phyloP scores from a whole-genome alignment of 2,113 vertebrate species.

The Candoia aspera region DNA sequence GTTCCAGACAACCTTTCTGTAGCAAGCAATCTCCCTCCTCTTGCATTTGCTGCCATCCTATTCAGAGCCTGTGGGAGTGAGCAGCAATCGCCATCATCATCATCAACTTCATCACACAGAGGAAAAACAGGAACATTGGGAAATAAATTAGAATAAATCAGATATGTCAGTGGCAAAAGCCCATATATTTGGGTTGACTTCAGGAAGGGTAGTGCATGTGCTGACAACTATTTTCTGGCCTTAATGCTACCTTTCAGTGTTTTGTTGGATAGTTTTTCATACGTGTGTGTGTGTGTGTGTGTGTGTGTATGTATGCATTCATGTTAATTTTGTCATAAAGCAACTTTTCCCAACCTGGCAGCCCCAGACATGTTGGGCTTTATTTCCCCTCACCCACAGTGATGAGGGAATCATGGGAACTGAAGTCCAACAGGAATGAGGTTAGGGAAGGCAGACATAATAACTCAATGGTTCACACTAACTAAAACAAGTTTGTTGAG shows the following conservation, averaged over 20 bases:
- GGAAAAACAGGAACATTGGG: background rate
- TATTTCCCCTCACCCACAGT: background rate
- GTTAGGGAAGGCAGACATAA: background rate
- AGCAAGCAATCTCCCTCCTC: background rate
- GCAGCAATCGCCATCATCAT: too few species aligned
- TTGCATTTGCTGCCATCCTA: background rate
- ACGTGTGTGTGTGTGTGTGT: too few species aligned
- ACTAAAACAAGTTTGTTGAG: background rate
- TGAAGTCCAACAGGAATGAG: background rate
- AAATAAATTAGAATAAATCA: background rate
- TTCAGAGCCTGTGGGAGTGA: background rate
- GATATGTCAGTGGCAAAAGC: background rate
- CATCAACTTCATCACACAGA: background rate
- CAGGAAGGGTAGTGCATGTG: background rate
- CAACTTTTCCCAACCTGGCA: background rate
- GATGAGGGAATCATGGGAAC: background rate
- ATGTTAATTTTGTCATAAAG: background rate
- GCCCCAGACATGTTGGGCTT: background rate
- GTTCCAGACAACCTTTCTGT: background rate
- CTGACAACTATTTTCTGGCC: background rate
- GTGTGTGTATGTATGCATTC: too few species aligned
- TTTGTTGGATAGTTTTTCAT: background rate
- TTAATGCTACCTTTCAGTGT: background rate
- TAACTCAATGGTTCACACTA: background rate
- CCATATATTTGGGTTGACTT: background rate